Conservation (phyloP, 2,113 vertebrate genomes). For the Pygathrix nemaeus region DNA sequence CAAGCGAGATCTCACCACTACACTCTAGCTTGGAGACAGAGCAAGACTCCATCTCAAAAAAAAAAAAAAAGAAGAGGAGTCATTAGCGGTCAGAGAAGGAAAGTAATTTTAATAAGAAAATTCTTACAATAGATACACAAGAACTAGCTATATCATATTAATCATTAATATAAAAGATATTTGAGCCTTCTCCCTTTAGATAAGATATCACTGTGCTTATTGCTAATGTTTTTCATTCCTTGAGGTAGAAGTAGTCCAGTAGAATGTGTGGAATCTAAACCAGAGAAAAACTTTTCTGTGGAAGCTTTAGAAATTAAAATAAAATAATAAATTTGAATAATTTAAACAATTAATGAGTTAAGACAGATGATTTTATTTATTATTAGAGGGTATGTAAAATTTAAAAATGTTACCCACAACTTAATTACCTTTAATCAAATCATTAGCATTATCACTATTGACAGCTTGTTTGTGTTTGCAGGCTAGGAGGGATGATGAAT, state of each 20-base stretch:
- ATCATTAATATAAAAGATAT: not conserved
- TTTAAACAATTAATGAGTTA: not conserved
- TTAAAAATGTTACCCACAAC: not conserved
- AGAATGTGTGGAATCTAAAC: not conserved
- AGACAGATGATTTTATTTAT: not conserved
- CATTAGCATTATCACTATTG: no score
- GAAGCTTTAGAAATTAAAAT: not conserved
- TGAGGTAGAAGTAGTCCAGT: not conserved
- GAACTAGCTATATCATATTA: not conserved
- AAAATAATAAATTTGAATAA: not conserved
- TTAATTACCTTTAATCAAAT: not conserved
- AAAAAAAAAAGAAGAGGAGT: no score
- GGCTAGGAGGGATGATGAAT: no score
- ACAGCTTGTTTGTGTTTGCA: not conserved
- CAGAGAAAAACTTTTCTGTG: not conserved
- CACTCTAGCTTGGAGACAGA: no score
- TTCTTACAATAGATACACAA: not conserved
- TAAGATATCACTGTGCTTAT: not conserved
- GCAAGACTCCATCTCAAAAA: no score
- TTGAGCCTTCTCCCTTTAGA: not conserved
- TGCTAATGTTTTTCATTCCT: not conserved
- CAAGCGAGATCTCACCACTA: no score
- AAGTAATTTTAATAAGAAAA: not conserved
- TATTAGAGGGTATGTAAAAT: not conserved
- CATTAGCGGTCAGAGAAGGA: not conserved